Evolutionary conservation across 1,140 invertebrate genomes (phyloP).

Genomic region (Platorchestia sp.): DNA sequence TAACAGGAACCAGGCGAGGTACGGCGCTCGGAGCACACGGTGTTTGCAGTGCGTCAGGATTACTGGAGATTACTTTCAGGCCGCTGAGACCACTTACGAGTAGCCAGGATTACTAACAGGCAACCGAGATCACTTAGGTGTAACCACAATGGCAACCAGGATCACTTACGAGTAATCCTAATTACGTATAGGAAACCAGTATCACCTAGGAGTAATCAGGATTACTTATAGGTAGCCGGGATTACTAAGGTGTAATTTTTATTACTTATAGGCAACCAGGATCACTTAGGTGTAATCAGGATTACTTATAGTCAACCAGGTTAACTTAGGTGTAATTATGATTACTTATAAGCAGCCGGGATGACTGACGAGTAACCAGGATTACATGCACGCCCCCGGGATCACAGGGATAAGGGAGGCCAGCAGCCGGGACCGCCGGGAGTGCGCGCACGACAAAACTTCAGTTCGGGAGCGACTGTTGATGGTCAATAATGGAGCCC

Average conservation of each 20-base stretch:
- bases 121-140: neutral
- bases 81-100: no score
- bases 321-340: no score
- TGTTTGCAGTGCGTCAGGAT: neutral
- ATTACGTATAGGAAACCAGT: neutral
- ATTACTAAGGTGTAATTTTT: no score
- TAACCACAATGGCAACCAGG: no score
- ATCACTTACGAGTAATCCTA: neutral
- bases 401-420: neutral
- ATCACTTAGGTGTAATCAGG: no score
- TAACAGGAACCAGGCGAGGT: neutral
- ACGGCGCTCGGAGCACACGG: neutral
- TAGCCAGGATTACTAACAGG: neutral
- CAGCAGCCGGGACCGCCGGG: neutral
- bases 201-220: neutral
- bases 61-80: neutral
- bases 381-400: neutral
- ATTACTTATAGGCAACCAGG: no score
- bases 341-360: no score
- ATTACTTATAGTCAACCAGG: no score
- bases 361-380: neutral
- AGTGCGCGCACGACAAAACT: neutral
- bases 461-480: conserved; percentile 20
- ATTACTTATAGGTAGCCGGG: neutral
- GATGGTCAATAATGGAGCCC: conserved; percentile 36